Evolutionary conservation across 2,797 vertebrate genomes (phyloP), one percentile per base, ranked within the genome.

Genomic region (Phalanger gymnotis): DNA sequence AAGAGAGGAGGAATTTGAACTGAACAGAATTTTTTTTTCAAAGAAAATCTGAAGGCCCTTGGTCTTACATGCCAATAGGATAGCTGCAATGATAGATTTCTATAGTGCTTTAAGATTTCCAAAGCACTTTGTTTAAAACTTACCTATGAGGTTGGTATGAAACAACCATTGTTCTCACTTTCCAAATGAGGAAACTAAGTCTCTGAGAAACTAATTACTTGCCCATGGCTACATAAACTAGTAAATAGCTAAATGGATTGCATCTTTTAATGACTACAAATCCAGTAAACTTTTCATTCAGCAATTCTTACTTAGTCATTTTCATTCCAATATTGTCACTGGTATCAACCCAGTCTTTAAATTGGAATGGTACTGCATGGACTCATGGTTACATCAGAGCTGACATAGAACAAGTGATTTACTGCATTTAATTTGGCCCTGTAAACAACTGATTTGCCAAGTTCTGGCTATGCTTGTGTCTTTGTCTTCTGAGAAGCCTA

Each of bases 1-100:
- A 97, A 61, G 93, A 97, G 94, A 97, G 95, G 93, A 94, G 57
- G 95, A 94, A 90, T 96, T 96, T 92, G 94, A 95, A 96, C 94
- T 95, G 94, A 61, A 92, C 90, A 93, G 95, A 97, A 96, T 97
- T 96, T 47, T 81, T n/a, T 73, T 73, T 22, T 14, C 34, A 9
- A 81, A 81, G 66, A 47, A 40, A 81, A n/a, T 73, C 61, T 90
- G 53, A 73, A 90, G 92, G 91, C 28, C 66, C 28, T 87, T 91
- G 94, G 73, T 53, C 56, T 89, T 93, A 61, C 16, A 95, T 91
- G 81, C 51, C 0, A 0, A 81, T 40, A 40, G 19, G 0, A 40
- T 5, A 40, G 40, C n/a, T 40, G 2, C 25, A 40, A 40, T 22
- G 47, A 81, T 5, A 40, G 19, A 40, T 81, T 22, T 81, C 19